phyloP scores from a whole-genome alignment of 2,113 vertebrate genomes.

The Halcyon malimbica region DNA sequence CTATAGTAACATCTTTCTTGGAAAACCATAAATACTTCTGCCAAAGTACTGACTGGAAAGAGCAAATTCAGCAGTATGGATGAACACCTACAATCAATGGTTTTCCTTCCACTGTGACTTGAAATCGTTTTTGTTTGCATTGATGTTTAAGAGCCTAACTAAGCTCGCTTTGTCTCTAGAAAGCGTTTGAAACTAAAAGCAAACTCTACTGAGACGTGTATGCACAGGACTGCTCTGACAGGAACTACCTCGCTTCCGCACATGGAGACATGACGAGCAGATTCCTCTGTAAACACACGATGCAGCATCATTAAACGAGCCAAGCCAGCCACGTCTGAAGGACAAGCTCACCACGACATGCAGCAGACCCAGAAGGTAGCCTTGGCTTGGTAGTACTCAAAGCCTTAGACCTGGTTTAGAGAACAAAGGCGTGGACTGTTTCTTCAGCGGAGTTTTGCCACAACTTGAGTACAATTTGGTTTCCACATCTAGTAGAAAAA shows the following conservation, averaged over 20 bases:
- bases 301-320: not conserved
- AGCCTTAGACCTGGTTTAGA: not conserved
- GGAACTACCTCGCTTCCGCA: not conserved
- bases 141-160: not conserved
- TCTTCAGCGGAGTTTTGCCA: not conserved
- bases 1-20: not conserved
- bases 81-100: fast-evolving
- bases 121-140: not conserved
- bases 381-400: not conserved
- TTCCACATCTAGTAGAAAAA: not conserved
- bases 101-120: not conserved
- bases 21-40: not conserved
- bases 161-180: not conserved
- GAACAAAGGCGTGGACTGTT: not conserved
- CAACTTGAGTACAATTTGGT: not conserved
- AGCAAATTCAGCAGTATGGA: not conserved
- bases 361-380: not conserved
- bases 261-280: not conserved
- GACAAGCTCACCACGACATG: not conserved
- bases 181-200: not conserved
- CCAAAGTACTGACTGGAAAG: not conserved
- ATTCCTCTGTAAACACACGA: not conserved
- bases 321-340: not conserved
- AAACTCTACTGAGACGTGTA: not conserved
- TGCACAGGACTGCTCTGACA: not conserved